Evolutionary conservation across 2,888 invertebrate species (phyloP), one percentile per base, ranked within the genome.

Genomic region (Loripinus fragilis): DNA sequence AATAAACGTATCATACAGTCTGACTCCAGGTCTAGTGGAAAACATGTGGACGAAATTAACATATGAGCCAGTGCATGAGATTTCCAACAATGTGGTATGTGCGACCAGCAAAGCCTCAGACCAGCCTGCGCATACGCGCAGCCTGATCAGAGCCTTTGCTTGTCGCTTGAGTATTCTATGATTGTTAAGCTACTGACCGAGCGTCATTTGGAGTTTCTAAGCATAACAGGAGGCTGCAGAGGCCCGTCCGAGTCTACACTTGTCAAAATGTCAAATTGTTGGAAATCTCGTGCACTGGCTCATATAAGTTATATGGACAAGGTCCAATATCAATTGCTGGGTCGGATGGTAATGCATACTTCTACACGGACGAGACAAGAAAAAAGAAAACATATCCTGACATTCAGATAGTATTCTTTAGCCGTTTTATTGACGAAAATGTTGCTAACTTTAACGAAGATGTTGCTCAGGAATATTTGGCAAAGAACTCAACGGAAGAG

Each of bases 401-500:
- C 64, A 52, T 78, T 33, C 78, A 78, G 35, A 33, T 78, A 0
- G 65, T 65, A 25, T 74, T 78, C 64, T 35, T 48, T 30, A 50
- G 60, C 17, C 15, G 48, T 3, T 69, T 70, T 15, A 33, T 28
- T 0, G 38, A 25, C 20, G 2, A 12, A 5, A 23, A 20, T 3
- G n/a, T 42, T n/a, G 8, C 50, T 5, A 65, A 52, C 42, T 30
- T 42, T 0, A 23, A 38, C 45, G 33, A 33, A 10, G 64, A 73
- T 0, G 28, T 72, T 10, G 20, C 45, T 23, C 15, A 55, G 12
- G 71, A 68, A n/a, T 42, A 66, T 15, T 8, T 73, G 12, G 38
- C 30, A 17, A 17, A 12, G 20, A 64, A 23, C 12, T 15, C 33
- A 0, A 42, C 23, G 12, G 41, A 60, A 30, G 96, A 80, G 20